Base-by-base conservation (phyloP, 2,113 vertebrate species). In the Ranitomeya imitator region DNA sequence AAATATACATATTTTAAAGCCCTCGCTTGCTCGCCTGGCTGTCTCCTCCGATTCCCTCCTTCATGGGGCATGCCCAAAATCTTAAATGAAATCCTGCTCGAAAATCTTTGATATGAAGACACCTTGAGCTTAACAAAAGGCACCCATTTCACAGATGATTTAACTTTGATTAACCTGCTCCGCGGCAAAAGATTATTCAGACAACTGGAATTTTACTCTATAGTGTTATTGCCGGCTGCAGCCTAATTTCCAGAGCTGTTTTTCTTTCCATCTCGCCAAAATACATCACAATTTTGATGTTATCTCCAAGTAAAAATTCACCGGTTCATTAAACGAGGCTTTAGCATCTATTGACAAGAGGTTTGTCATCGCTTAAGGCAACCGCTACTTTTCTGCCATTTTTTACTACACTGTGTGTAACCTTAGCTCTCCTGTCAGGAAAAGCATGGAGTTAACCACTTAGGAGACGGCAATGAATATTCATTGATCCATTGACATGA, bases 111-210 rank as follows among this genome's bases (percentile, higher is more conserved):
- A 87, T 93, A 90, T 88, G 88, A 93, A 94, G 91, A 91, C 90
- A 91, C 78, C 87, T 92, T 93, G 23, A 0, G 76, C 90, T 96
- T 96, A 95, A 95, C 95, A 95, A 95, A 95, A 95, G 90, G 91
- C 90, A 94, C 92, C 94, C 92, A 94, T 96, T 96, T 97, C 93
- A 95, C 95, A 95, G 94, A 92, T 95, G 94, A 95, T 95, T 95
- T 93, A 94, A 94, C 94, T 95, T 94, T 93, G 94, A 95, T 96
- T 95, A 95, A 94, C 92, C 92, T 93, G 90, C 92, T 94, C 91
- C 87, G 87, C 91, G 93, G 93, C 94, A 94, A 93, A 91, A 95
- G 92, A 94, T 93, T 94, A 93, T 93, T 93, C 91, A 87, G 90
- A 93, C 93, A 94, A 94, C 92, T 93, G 91, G 91, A 95, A 94